A percentile compares a stretch with the other conserved stretches of the same genome.
Evolutionary conservation across 2,113 vertebrate genomes (phyloP).

Genomic region (Oreamnos americanus): DNA sequence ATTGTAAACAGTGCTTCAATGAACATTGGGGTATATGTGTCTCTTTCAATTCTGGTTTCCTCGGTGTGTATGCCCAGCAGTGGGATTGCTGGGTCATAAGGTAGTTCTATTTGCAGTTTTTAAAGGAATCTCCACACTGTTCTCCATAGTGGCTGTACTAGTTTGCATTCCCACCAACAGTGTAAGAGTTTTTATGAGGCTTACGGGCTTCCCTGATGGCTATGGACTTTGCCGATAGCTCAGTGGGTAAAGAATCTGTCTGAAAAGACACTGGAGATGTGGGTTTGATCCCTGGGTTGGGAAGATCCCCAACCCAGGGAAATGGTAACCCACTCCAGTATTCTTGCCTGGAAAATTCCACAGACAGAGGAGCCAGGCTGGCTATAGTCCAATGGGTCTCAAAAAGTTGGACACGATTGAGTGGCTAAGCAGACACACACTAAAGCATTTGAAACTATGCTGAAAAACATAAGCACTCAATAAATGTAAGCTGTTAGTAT

Average conservation of each 20-base stretch:
- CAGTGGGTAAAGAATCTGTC: neutral
- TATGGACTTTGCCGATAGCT: neutral
- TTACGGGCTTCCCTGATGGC: neutral
- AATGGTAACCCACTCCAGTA: neutral
- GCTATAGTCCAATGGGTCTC: neutral
- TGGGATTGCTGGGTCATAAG: too few species aligned
- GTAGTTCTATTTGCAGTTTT: too few species aligned
- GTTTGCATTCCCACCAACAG: neutral
- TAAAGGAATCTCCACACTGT: too few species aligned
- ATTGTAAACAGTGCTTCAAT: too few species aligned
- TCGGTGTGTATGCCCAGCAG: too few species aligned
- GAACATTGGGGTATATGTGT: too few species aligned
- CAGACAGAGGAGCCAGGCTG: neutral
- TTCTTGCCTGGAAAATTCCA: neutral
- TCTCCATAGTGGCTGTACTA: too few species aligned
- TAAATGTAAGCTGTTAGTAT: neutral
- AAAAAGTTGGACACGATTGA: neutral
- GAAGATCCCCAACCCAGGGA: neutral
- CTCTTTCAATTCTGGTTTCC: too few species aligned
- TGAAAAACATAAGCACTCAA: neutral
- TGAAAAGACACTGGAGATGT: neutral
- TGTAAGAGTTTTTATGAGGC: neutral
- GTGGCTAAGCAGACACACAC: neutral
- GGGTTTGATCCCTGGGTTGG: neutral
- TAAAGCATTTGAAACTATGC: neutral